Evolutionary conservation across 2,797 vertebrate species (phyloP), one percentile per base, ranked within the genome.

Genomic region (Melanogrammus aeglefinus): DNA sequence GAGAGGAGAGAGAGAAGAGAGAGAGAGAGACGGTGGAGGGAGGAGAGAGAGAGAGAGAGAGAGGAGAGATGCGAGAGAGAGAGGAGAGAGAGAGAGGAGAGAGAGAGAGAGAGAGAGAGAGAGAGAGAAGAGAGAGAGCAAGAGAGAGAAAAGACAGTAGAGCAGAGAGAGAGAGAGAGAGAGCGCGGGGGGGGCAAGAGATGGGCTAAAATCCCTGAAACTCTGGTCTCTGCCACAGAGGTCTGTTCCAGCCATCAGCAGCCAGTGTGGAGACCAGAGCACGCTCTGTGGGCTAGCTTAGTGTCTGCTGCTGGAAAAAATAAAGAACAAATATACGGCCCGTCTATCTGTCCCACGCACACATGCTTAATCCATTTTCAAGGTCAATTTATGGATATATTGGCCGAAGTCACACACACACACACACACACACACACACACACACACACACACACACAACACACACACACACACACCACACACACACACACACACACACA

Each of bases 311-410:
- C 88, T 85, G 87, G 31, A 79, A 82, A 82, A 88, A 84, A 88
- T 91, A 88, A 86, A 81, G 82, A 70, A 44, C 74, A 51, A 76
- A 78, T 75, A 66, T 33, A 24, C 77, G 21, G 16, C 82, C 81
- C 72, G 73, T 51, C 78, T 85, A 72, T 77, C 76, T 41, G 24
- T 69, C 24, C 51, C 70, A 31, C 27, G 72, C 73, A 41, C 90
- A 90, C 41, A 90, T 92, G 93, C 80, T 83, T 85, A 90, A 76
- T 85, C 79, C 87, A 92, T 93, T 90, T 89, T 78, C 79, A 66
- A 39, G 82, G 73, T 66, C 77, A 79, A 84, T 87, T 88, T 81
- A 81, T 79, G 24, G 73, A 76, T 57, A 81, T 70, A 74, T n/a
- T 41, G 78, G 70, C 81, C 71, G 66, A 82, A 63, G 73, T 63